Evolutionary conservation across 2,797 vertebrate genomes (phyloP).

Genomic region (Pangasius krempfi): DNA sequence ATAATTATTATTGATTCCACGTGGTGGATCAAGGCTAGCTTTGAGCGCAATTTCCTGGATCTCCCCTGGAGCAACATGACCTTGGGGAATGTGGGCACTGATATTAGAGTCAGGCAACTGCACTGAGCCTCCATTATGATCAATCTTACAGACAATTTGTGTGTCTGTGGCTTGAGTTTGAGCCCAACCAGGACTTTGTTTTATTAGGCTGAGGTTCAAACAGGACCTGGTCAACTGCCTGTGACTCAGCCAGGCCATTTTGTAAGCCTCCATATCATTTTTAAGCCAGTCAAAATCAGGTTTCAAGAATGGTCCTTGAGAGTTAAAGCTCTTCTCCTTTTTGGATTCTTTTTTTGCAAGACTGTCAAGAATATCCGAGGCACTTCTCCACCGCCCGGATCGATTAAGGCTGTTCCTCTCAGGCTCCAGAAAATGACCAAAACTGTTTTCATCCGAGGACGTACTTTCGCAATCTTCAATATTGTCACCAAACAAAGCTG

Average conservation of each 20-base stretch:
- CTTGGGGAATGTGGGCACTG: slow-evolving; percentile 84
- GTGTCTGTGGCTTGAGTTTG: slow-evolving; percentile 91
- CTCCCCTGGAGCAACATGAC: slow-evolving; percentile 86
- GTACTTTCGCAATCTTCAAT: slow-evolving; percentile 79
- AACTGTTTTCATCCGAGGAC: slow-evolving; percentile 87
- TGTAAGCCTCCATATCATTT: slow-evolving; percentile 92
- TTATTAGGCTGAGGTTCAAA: slow-evolving; percentile 87
- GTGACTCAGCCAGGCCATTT: slow-evolving; percentile 94
- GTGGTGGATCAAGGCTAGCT: slow-evolving; percentile 87
- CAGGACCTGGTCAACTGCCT: slow-evolving; percentile 92
- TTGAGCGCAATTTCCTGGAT: slow-evolving; percentile 88
- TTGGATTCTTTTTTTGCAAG: slow-evolving; percentile 71
- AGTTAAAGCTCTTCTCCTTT: slow-evolving; percentile 56
- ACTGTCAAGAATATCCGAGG: slow-evolving; percentile 87
- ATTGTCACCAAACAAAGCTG: slow-evolving; percentile 70
- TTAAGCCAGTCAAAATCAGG: slow-evolving; percentile 86
- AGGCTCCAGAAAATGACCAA: slow-evolving; percentile 72
- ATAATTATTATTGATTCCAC: slow-evolving; percentile 85
- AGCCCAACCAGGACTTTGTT: slow-evolving; percentile 93
- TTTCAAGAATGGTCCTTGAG: slow-evolving; percentile 69
- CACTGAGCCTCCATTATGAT: slow-evolving; percentile 84
- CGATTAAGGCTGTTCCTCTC: slow-evolving; percentile 70
- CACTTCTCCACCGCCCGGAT: slow-evolving; percentile 86
- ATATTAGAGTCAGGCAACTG: slow-evolving; percentile 86
- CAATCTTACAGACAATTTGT: slow-evolving; percentile 82